phyloP scores from a whole-genome alignment of 2,888 invertebrate genomes.

The Ophraella communa region DNA sequence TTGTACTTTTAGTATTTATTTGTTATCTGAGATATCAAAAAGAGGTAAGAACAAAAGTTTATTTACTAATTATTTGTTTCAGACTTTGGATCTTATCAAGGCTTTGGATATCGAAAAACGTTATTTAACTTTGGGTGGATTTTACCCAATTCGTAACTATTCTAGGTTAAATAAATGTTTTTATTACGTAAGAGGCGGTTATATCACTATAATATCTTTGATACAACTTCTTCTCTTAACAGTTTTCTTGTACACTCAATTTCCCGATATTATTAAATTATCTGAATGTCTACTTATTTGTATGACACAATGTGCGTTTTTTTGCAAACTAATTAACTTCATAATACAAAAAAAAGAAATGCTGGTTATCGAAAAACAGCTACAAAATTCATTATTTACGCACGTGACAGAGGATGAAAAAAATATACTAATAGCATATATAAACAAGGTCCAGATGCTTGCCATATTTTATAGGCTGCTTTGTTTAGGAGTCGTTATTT shows the following conservation, averaged over 20 bases:
- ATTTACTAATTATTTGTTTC: too few relatives aligned
- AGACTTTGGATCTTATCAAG: slow-evolving; percentile 26
- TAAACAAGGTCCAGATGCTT: slow-evolving; percentile 20
- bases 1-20: too few relatives aligned
- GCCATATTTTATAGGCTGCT: slow-evolving; percentile 26
- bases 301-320: slow-evolving; percentile 34
- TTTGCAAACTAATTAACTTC: slow-evolving; percentile 36
- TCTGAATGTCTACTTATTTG: slow-evolving; percentile 33
- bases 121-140: slow-evolving; percentile 31
- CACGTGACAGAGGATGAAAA: slow-evolving; percentile 21
- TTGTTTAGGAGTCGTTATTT: slow-evolving; percentile 17
- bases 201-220: slow-evolving; percentile 21
- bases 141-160: slow-evolving; percentile 29
- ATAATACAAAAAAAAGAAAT: slow-evolving; percentile 18
- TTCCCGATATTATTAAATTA: slow-evolving; percentile 28
- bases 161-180: slow-evolving; percentile 15
- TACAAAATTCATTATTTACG: slow-evolving; percentile 31
- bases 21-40: too few relatives aligned
- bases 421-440: slow-evolving; percentile 16
- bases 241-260: slow-evolving; percentile 10
- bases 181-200: slow-evolving; percentile 2
- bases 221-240: slow-evolving; percentile 18
- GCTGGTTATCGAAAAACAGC: slow-evolving; percentile 24
- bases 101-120: slow-evolving; percentile 29
- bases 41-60: too few relatives aligned